These are phyloP conservation scores for Eulemur rufifrons DNA, from an alignment of 2,113 vertebrate species.

Conservation along the genomic window DNA sequence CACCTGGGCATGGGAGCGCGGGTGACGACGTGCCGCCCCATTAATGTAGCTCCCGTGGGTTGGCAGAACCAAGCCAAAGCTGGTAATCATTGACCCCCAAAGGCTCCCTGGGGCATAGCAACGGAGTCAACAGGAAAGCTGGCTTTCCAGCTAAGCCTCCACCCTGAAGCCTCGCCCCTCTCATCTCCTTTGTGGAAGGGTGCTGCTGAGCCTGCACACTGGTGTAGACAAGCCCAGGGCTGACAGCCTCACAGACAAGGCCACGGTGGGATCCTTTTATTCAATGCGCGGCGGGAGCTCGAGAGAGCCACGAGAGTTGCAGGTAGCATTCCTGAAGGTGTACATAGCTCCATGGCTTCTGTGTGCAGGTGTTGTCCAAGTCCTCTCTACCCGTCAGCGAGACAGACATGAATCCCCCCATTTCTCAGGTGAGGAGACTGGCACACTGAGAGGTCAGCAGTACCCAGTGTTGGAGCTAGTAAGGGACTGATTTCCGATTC, in stretches of 20 bases:
- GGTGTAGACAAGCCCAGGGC: background rate
- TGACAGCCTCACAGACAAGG: background rate
- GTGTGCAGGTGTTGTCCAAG: background rate
- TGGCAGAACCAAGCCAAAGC: background rate
- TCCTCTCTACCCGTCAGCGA: background rate
- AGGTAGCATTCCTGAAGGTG: background rate
- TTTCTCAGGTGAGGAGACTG: background rate
- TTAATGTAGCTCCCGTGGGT: conserved; percentile 55
- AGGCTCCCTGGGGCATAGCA: background rate
- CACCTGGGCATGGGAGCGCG: background rate
- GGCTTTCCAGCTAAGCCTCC: background rate
- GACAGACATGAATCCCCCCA: no score
- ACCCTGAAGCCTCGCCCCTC: background rate
- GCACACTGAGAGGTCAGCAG: background rate
- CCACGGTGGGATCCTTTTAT: background rate
- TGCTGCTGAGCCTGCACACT: background rate
- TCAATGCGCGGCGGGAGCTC: background rate
- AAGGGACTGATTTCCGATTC: background rate
- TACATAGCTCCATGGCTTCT: background rate
- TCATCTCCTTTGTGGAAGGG: background rate
- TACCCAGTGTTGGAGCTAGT: background rate
- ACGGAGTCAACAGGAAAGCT: background rate
- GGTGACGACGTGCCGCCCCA: conserved; percentile 30
- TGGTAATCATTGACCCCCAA: conserved; percentile 69
- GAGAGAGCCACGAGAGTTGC: background rate